Evolutionary conservation across 1,140 invertebrate species (phyloP).

Genomic region (Panulirus ornatus): DNA sequence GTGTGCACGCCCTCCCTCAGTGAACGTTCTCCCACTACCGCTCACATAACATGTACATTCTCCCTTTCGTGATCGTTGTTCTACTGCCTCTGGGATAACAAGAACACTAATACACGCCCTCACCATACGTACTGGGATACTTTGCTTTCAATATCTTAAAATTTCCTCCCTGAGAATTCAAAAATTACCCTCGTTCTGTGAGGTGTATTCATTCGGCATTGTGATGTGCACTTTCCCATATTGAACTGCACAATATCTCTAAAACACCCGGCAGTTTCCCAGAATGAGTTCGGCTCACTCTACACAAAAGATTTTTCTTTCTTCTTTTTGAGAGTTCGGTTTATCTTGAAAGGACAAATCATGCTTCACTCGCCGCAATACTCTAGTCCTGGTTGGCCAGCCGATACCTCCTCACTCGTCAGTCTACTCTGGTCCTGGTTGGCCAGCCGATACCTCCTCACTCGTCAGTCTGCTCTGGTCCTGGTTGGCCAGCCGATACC

Average conservation of each 20-base stretch:
- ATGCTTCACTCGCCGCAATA: neutral
- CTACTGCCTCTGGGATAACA: no score
- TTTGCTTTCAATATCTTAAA: neutral
- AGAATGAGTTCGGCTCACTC: constrained; percentile 8
- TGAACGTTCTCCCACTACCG: no score
- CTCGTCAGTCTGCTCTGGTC: no score
- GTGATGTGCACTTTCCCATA: neutral
- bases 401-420: no score
- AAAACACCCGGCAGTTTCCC: constrained; percentile 1
- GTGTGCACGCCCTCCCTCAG: no score
- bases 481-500: no score
- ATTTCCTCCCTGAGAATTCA: neutral
- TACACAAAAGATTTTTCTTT: neutral
- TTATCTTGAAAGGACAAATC: neutral
- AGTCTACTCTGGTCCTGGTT: no score
- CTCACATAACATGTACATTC: no score
- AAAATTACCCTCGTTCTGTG: constrained; percentile 6
- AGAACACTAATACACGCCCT: no score
- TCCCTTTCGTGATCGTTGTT: no score
- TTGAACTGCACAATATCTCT: constrained; percentile 8
- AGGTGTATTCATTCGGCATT: neutral
- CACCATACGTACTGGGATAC: neutral
- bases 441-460: no score
- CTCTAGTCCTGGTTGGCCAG: no score
- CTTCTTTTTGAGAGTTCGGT: neutral